A percentile compares a stretch with the other conserved stretches of the same genome.
phyloP scores from a whole-genome alignment of 1,140 invertebrate species.

The Tenebrio molitor region DNA sequence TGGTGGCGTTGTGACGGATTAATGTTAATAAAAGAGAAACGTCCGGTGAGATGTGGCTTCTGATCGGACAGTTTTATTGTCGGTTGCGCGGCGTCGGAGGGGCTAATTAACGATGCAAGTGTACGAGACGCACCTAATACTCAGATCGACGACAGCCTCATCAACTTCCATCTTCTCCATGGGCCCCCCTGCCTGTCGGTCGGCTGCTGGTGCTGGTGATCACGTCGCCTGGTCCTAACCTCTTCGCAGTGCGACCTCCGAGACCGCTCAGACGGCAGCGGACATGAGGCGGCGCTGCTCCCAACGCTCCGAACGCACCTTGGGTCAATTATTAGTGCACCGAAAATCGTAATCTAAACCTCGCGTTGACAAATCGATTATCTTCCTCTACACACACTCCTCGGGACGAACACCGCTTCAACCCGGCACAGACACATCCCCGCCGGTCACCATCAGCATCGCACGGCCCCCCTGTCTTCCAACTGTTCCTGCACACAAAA shows the following conservation, averaged over 20 bases:
- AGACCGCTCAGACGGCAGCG: conserved; percentile 55
- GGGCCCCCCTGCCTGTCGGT: conserved; percentile 8
- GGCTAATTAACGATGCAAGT: conserved; percentile 17
- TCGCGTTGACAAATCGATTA: conserved; percentile 67
- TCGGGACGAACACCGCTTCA: neutral
- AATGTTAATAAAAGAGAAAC: conserved; percentile 15
- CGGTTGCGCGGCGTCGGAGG: neutral
- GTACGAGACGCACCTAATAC: conserved; percentile 75
- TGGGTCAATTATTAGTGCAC: conserved; percentile 64
- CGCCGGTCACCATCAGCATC: conserved; percentile 19
- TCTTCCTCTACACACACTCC: conserved; percentile 59
- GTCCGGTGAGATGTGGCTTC: conserved; percentile 11
- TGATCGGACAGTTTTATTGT: neutral
- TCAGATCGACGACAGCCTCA: conserved; percentile 77
- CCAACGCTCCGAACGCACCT: conserved; percentile 53
- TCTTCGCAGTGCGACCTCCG: neutral
- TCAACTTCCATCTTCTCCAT: conserved; percentile 76
- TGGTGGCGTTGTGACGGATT: neutral
- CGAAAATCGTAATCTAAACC: conserved; percentile 66
- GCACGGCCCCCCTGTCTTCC: neutral
- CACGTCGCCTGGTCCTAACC: conserved; percentile 8
- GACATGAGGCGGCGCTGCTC: conserved; percentile 55
- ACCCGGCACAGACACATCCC: conserved; percentile 38
- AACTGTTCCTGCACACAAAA: conserved; percentile 6
- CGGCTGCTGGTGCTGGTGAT: no score